These are phyloP conservation scores for Bellardia bayeri DNA, from an alignment of 2,888 invertebrate genomes.

Conservation along the genomic window DNA sequence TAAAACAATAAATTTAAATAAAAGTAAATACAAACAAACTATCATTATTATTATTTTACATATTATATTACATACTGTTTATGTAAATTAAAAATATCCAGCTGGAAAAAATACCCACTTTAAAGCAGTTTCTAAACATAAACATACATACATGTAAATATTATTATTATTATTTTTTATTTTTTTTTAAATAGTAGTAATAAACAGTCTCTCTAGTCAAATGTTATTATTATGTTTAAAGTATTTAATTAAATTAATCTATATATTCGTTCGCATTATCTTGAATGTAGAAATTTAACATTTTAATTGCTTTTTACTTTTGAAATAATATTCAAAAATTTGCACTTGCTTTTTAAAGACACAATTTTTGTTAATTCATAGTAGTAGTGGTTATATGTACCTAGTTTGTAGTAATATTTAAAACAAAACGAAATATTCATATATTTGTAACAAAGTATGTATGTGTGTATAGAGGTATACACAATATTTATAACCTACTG, in stretches of 20 bases:
- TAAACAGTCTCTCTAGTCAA: constrained; percentile 54
- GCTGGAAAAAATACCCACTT: constrained; percentile 25
- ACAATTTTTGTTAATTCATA: constrained; percentile 20
- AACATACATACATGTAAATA: neutral
- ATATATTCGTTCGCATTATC: constrained; percentile 22
- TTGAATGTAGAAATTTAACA: constrained; percentile 6
- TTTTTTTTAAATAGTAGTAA: neutral
- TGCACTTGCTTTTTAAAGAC: constrained; percentile 56
- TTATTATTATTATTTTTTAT: neutral
- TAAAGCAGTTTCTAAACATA: constrained; percentile 16
- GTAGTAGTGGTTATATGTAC: constrained; percentile 12
- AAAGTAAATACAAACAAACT: neutral
- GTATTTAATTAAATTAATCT: constrained; percentile 7
- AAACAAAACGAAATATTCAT: constrained; percentile 8
- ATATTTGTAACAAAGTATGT: constrained; percentile 40
- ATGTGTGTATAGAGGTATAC: neutral
- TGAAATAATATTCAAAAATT: constrained; percentile 64
- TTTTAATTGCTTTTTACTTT: constrained; percentile 59
- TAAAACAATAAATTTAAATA: neutral
- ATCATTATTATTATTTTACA: neutral
- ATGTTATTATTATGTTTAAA: neutral
- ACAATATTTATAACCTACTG: constrained; percentile 7
- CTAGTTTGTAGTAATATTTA: constrained; percentile 43
- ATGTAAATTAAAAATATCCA: constrained; percentile 1
- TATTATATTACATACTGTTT: constrained; percentile 36